Evolutionary conservation across 1,140 invertebrate genomes (phyloP), one percentile per base, ranked within the genome.

Genomic region (Drosophila sulfurigaster): DNA sequence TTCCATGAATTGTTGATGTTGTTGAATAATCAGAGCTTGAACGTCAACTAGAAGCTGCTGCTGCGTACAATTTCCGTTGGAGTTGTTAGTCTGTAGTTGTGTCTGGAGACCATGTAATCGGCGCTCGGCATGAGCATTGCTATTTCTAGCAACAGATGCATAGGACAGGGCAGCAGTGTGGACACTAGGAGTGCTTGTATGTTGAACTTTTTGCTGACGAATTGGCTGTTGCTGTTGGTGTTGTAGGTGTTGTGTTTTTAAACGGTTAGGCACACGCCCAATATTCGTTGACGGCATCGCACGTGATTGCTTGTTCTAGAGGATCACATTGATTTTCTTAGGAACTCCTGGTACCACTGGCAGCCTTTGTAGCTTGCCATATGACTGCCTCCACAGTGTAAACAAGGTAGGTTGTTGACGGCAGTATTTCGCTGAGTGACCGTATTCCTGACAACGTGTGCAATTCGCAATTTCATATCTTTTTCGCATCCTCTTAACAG

Each of bases 351-450:
- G 35, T 59, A 59, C 38, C 43, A 35, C n/a, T 35, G 52, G 4
- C 64, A 67, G 3, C 52, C 43, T 28, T 68, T 38, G 8, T 49
- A 68, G 8, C 16, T 68, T 10, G 65, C 30, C 30, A 16, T 35
- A 20, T 57, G 64, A 43, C 48, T 48, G 11, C 43, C 51, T 48
- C 30, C 52, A 49, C 28, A 67, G 64, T 67, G 51, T n/a, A n/a
- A n/a, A n/a, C n/a, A n/a, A n/a, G n/a, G n/a, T n/a, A n/a, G n/a
- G n/a, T n/a, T n/a, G n/a, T n/a, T n/a, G n/a, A n/a, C n/a, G n/a
- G n/a, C n/a, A n/a, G n/a, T n/a, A n/a, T n/a, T n/a, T n/a, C n/a
- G n/a, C n/a, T n/a, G n/a, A n/a, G n/a, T n/a, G n/a, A n/a, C n/a
- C n/a, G n/a, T n/a, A n/a, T n/a, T n/a, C n/a, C n/a, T n/a, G n/a